These are phyloP conservation scores for Aporophyla nigra DNA, from an alignment of 2,888 invertebrate species.

Conservation along the genomic window DNA sequence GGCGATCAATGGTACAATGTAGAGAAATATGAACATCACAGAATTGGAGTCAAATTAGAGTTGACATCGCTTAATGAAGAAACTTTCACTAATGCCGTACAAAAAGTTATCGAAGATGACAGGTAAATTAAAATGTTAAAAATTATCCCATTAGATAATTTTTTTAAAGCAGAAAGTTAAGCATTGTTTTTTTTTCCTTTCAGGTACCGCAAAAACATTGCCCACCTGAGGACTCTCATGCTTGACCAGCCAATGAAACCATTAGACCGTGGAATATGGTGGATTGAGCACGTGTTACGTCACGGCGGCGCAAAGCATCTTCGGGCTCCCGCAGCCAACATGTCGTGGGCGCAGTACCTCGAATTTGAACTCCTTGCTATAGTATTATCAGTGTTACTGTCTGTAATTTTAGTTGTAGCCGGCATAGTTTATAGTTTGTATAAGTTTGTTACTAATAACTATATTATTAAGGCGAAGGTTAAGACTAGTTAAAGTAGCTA, in stretches of 20 bases:
- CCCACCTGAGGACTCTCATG: slow-evolving; percentile 69
- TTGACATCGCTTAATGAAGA: slow-evolving; percentile 72
- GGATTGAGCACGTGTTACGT: slow-evolving; percentile 77
- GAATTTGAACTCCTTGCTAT: slow-evolving; percentile 67
- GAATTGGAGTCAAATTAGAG: slow-evolving; percentile 75
- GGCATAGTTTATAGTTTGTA: slow-evolving; percentile 16
- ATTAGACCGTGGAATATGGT: slow-evolving; percentile 84
- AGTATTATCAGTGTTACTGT: slow-evolving; percentile 12
- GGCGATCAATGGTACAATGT: slow-evolving; percentile 85
- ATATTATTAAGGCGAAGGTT: slow-evolving; percentile 24
- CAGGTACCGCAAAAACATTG: slow-evolving; percentile 45
- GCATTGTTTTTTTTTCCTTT: neutral
- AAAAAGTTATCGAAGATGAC: slow-evolving; percentile 70
- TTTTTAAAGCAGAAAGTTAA: too few relatives aligned
- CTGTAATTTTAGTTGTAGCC: neutral
- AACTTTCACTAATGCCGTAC: slow-evolving; percentile 70
- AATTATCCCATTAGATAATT: too few relatives aligned
- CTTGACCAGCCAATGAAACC: slow-evolving; percentile 79
- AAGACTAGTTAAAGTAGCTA: slow-evolving; percentile 15
- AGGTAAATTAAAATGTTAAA: slow-evolving; percentile 66
- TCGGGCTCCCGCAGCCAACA: slow-evolving; percentile 76
- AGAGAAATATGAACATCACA: slow-evolving; percentile 73
- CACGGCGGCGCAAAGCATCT: slow-evolving; percentile 83
- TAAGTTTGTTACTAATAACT: slow-evolving; percentile 14
- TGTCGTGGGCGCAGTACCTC: slow-evolving; percentile 68